A percentile compares a stretch with the other conserved stretches of the same genome.
phyloP scores from a whole-genome alignment of 2,113 vertebrate genomes.

The Tamias sibiricus region DNA sequence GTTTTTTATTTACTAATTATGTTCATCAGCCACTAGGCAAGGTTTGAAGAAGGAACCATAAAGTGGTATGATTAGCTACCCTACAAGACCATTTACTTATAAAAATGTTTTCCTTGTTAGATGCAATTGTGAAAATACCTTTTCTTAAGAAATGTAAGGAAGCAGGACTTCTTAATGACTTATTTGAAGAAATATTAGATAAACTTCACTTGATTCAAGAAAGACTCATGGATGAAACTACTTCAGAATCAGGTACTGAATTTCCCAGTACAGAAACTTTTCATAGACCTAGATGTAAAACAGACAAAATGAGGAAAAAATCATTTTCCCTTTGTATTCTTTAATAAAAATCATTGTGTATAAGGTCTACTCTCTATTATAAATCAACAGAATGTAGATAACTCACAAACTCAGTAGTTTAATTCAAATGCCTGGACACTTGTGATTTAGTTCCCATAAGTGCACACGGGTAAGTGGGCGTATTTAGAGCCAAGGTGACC shows the following conservation, averaged over 20 bases:
- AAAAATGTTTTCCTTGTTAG: slow-evolving; percentile 61
- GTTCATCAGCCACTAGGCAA: not conserved
- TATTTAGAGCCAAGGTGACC: not conserved
- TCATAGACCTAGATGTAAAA: not conserved
- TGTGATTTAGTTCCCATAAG: not conserved
- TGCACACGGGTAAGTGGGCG: fast-evolving
- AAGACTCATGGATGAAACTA: slow-evolving; percentile 84
- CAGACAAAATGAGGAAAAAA: not conserved
- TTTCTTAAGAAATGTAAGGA: slow-evolving; percentile 87
- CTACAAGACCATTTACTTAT: not conserved
- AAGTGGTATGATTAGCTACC: not conserved
- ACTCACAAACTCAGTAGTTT: not conserved
- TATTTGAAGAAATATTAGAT: slow-evolving; percentile 87
- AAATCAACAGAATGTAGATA: not conserved
- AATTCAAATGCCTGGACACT: not conserved
- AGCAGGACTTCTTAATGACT: slow-evolving; percentile 85
- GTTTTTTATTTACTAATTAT: not conserved
- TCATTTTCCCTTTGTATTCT: not conserved
- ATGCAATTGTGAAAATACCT: slow-evolving; percentile 64
- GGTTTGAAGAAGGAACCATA: not conserved
- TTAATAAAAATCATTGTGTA: not conserved
- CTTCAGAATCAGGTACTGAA: slow-evolving; percentile 86
- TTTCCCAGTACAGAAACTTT: not conserved
- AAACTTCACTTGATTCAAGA: slow-evolving; percentile 84
- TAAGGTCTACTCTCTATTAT: not conserved